A percentile compares a stretch with the other conserved stretches of the same genome.
Conservation (phyloP, 2,797 vertebrate genomes). For the Austrolebias charrua region DNA sequence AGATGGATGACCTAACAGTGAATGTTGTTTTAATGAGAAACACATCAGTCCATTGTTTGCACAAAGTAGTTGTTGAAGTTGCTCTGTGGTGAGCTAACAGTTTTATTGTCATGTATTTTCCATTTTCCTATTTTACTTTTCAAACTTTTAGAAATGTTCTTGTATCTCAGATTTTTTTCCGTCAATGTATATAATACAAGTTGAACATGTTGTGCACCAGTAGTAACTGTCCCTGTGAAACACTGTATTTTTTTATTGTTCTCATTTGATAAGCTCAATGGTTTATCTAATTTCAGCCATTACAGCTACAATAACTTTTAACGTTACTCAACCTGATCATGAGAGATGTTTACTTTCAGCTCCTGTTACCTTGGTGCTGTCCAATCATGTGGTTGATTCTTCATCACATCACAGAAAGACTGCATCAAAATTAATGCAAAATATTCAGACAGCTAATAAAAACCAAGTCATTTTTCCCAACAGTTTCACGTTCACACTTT, state of each 20-base stretch:
- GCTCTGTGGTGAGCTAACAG: no score
- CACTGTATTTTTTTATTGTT: not conserved
- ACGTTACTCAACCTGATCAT: constrained; percentile 7
- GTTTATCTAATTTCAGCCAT: not conserved
- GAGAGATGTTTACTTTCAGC: constrained; percentile 7
- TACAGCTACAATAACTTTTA: constrained; percentile 6
- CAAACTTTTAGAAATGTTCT: no score
- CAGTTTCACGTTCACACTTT: constrained; percentile 36
- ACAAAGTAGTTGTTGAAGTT: no score
- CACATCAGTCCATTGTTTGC: no score
- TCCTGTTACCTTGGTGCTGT: not conserved
- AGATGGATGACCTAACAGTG: no score
- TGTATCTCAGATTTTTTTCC: no score
- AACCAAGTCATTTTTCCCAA: constrained; percentile 6
- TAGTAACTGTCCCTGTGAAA: not conserved
- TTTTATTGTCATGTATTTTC: no score
- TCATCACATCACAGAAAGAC: constrained; percentile 29
- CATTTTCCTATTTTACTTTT: no score
- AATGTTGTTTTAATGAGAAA: no score
- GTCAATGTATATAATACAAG: not conserved
- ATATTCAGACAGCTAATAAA: constrained; percentile 37
- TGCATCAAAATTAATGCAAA: constrained; percentile 28
- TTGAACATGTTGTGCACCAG: not conserved
- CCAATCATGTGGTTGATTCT: constrained; percentile 18
- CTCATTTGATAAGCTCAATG: no score